A percentile compares a stretch with the other conserved stretches of the same genome.
Evolutionary conservation across 1,140 invertebrate species (phyloP).

Genomic region (Aleiodes sp.): DNA sequence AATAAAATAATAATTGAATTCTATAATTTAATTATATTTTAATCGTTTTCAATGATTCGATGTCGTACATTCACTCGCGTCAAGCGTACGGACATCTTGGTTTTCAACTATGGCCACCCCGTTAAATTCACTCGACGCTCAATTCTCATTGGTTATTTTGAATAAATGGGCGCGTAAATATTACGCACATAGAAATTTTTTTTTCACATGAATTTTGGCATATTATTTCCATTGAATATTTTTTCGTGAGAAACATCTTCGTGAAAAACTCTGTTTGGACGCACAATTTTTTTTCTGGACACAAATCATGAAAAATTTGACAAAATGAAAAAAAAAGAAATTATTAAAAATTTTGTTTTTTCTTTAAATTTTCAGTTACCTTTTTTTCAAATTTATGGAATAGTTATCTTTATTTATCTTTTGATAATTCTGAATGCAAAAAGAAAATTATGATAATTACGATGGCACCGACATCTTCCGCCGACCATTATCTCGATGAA

Average conservation of each 20-base stretch:
- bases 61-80: conserved; percentile 5
- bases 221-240: too few relatives aligned
- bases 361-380: neutral
- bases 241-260: neutral
- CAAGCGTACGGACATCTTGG: conserved; percentile 30
- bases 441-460: neutral
- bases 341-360: neutral
- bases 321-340: too few relatives aligned
- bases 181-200: too few relatives aligned
- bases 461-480: neutral
- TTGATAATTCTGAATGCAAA: neutral
- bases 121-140: neutral
- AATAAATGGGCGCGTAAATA: neutral
- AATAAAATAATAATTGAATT: neutral
- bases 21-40: neutral
- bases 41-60: neutral
- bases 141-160: neutral
- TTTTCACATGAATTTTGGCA: too few relatives aligned
- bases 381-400: neutral
- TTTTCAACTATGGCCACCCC: conserved; percentile 11
- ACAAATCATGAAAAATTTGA: too few relatives aligned
- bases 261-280: neutral
- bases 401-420: neutral
- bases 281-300: neutral
- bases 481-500: too few relatives aligned